Evolutionary conservation across 2,888 invertebrate genomes (phyloP).

Genomic region (Quadriops clusia): DNA sequence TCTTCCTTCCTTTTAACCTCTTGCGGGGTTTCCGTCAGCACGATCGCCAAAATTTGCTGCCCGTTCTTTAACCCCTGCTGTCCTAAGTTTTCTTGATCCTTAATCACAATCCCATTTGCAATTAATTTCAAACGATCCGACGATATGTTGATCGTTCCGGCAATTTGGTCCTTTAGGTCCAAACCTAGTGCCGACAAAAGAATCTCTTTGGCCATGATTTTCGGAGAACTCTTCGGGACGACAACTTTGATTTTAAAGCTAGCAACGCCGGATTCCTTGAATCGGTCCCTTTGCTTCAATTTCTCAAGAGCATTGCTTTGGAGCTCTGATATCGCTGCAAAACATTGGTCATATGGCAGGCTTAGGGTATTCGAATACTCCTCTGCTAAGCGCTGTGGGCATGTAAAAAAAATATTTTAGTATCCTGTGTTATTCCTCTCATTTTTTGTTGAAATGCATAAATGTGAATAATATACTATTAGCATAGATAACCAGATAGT

Average conservation of each 20-base stretch:
- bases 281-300: conserved; percentile 55
- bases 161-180: conserved; percentile 43
- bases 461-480: not conserved
- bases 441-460: conserved; percentile 2
- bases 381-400: conserved; percentile 53
- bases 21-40: conserved; percentile 27
- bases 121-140: conserved; percentile 57
- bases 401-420: too few species aligned
- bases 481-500: too few species aligned
- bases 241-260: conserved; percentile 58
- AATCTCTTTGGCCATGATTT: conserved; percentile 43
- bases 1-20: conserved; percentile 30
- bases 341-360: conserved; percentile 40
- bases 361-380: conserved; percentile 46
- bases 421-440: too few species aligned
- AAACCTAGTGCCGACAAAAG: conserved; percentile 41
- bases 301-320: conserved; percentile 61
- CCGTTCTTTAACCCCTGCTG: conserved; percentile 58
- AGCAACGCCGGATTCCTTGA: conserved; percentile 58
- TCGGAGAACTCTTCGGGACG: conserved; percentile 40
- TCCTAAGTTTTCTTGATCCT: conserved; percentile 38
- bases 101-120: conserved; percentile 51
- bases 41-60: conserved; percentile 50
- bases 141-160: conserved; percentile 18
- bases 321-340: conserved; percentile 47